phyloP scores from a whole-genome alignment of 1,140 invertebrate genomes.

The Araneus ventricosus region DNA sequence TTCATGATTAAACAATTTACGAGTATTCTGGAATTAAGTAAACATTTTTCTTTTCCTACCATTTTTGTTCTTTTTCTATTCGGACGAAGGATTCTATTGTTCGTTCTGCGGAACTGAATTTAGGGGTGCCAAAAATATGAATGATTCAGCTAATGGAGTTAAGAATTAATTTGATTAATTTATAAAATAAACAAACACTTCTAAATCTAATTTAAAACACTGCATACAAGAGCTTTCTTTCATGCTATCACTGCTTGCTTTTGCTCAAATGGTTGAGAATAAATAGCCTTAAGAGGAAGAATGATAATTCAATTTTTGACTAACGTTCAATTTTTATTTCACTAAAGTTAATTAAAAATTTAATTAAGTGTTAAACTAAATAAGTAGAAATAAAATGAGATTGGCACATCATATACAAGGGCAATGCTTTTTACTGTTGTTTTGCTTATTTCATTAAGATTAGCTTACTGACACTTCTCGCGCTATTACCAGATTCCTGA shows the following conservation, averaged over 20 bases:
- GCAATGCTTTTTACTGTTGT: too few species aligned
- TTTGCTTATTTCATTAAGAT: too few species aligned
- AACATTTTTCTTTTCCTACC: not conserved
- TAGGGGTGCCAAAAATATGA: not conserved
- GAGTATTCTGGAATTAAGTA: not conserved
- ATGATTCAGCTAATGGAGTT: not conserved
- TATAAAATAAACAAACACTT: not conserved
- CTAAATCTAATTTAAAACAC: not conserved
- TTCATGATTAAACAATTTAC: constrained; percentile 26
- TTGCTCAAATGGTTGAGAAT: not conserved
- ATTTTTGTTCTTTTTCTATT: not conserved
- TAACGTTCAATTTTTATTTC: not conserved
- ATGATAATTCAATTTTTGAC: not conserved
- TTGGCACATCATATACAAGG: not conserved
- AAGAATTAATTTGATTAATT: constrained; percentile 20
- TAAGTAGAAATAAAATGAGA: not conserved
- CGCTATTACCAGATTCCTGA: too few species aligned
- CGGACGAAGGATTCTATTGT: not conserved
- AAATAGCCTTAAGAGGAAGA: not conserved
- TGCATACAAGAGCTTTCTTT: not conserved
- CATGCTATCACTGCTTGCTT: not conserved
- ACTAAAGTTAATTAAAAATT: not conserved
- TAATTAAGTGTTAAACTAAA: not conserved
- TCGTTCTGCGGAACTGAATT: not conserved
- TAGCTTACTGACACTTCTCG: too few species aligned